Evolutionary conservation across 2,888 invertebrate genomes (phyloP), one percentile per base, ranked within the genome.

Genomic region (Cabera pusaria): DNA sequence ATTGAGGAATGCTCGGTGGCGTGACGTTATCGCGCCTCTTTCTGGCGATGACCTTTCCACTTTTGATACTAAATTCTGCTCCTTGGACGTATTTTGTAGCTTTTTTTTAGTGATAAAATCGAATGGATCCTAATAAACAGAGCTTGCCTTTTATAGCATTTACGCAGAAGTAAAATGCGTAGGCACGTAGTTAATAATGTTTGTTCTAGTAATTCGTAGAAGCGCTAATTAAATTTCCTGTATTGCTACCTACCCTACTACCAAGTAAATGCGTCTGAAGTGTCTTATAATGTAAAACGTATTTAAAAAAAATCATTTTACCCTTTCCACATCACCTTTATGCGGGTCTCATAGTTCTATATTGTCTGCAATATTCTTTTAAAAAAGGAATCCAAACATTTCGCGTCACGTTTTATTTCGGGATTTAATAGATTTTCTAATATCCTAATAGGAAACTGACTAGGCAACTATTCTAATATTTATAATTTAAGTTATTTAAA

Each of bases 1-100:
- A 80, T 84, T 77, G 83, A 83, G 81, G 84, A 84, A 85, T 85
- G 78, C 76, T 67, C 72, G 79, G 72, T 75, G 62, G 83, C 84
- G 79, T 84, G 85, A 85, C 85, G 81, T 81, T 87, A 86, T 86
- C 87, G 73, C 59, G 50, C 53, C 69, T 69, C 64, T 69, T 69
- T 56, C 61, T 60, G 49, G 52, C 69, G 76, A 64, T 83, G 84
- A 84, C 84, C 86, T 86, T 77, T 83, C 72, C 73, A 80, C 82
- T 75, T 61, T 54, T 56, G 80, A 81, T 73, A 84, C 64, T 84
- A 80, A 82, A 85, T 86, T 83, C 81, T 73, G 68, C 75, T 83
- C 64, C 71, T 76, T 55, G 73, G 83, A 81, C 81, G 51, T 82
- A 80, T 78, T 66, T 66, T 67, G 60, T 64, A 64, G 67, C 64